Evolutionary conservation across 2,797 vertebrate species (phyloP), one percentile per base, ranked within the genome.

Genomic region (Hemitrygon akajei): DNA sequence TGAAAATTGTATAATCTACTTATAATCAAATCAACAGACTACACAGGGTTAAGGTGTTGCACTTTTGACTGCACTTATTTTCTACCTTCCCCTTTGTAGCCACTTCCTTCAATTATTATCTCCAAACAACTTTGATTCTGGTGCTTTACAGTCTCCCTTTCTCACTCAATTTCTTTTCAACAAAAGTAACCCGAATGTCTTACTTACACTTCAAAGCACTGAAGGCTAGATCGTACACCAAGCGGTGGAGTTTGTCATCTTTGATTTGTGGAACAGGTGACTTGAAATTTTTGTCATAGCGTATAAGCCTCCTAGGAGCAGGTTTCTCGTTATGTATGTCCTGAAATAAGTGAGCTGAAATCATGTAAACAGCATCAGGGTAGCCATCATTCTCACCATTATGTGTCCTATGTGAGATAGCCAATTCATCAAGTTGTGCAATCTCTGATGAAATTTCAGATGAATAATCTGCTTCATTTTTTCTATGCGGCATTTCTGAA

Each of bases 181-280:
- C 25, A 47, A 92, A 40, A 73, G 56, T 75, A 27, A 76, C 27
- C 27, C 40, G 92, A 0, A n/a, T 56, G 71, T 76, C 76, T 93
- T 95, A 97, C 98, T 98, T 96, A 99, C 98, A 98, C 96, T 98
- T 99, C 3, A 99, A 95, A 40, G 98, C 94, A 94, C 47, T 98
- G 96, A 98, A 99, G 73, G 98, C 98, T 93, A 99, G 94, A 93
- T 98, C 96, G 0, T 97, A 98, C 69, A 97, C 97, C 2, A 89
- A 34, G 0, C 94, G 96, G 81, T 95, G 96, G 27, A 95, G 95
- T 82, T 94, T 94, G 47, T 97, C 96, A 77, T 97, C 97, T 95
- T 96, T 96, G 71, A 96, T 94, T 92, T 95, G 93, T 7, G 96
- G 92, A 63, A 94, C 0, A 0, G 94, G 89, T 0, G 73, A 76